These are phyloP conservation scores for Atractosteus spatula DNA, from an alignment of 2,113 vertebrate species.

Conservation along the genomic window DNA sequence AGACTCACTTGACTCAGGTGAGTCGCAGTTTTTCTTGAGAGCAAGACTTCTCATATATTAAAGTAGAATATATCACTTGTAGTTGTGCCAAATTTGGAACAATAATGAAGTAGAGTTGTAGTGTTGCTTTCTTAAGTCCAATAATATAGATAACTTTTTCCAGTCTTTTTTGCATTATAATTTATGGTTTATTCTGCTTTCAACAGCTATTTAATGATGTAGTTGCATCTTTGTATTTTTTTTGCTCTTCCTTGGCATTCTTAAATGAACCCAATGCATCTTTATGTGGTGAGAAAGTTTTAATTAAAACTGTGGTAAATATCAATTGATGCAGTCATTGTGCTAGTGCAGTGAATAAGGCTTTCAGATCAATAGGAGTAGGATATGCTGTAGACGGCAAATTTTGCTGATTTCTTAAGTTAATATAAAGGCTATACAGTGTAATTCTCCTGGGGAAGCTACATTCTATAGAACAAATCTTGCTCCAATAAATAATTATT, in stretches of 20 bases:
- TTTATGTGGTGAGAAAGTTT: conserved; percentile 34
- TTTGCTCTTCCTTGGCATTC: conserved; percentile 15
- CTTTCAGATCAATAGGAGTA: conserved; percentile 22
- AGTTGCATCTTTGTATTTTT: conserved; percentile 25
- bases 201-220: conserved; percentile 8
- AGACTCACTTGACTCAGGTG: too few species aligned
- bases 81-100: too few species aligned
- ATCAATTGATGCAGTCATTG: conserved; percentile 44
- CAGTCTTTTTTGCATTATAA: neutral
- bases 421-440: conserved; percentile 19
- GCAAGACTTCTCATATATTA: too few species aligned
- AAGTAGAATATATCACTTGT: too few species aligned
- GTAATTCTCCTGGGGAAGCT: neutral
- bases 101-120: too few species aligned
- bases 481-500: conserved; percentile 3
- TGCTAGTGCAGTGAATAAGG: conserved; percentile 25
- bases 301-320: conserved; percentile 52
- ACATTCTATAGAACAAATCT: conserved; percentile 17
- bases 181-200: conserved; percentile 6
- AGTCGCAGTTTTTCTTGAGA: too few species aligned
- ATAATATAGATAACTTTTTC: neutral
- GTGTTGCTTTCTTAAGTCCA: neutral
- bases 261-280: conserved; percentile 50
- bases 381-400: conserved; percentile 17
- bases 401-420: conserved; percentile 18